Conservation (phyloP, 2,888 invertebrate species). For the Apamea monoglypha region DNA sequence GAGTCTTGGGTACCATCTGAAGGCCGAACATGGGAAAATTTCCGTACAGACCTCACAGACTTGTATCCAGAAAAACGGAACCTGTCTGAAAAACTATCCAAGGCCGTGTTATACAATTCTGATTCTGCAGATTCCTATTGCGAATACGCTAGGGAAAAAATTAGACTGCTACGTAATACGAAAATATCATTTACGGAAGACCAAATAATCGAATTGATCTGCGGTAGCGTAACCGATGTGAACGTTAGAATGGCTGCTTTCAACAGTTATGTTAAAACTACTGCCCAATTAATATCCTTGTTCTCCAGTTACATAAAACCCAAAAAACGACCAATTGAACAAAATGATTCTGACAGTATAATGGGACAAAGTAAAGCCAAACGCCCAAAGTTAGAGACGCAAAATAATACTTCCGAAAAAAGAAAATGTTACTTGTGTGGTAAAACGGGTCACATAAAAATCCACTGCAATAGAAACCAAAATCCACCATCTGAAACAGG, state of each 20-base stretch:
- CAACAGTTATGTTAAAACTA: background rate
- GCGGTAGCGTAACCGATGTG: conserved; percentile 9
- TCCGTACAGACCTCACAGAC: background rate
- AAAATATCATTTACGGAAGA: background rate
- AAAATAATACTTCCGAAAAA: conserved; percentile 6
- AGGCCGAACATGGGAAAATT: conserved; percentile 4
- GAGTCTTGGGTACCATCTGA: conserved; percentile 1
- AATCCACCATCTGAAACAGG: background rate
- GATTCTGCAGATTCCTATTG: conserved; percentile 15
- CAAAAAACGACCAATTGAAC: background rate
- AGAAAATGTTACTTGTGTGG: background rate
- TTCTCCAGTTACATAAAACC: conserved; percentile 2
- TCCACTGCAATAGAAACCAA: background rate
- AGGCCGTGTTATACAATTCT: conserved; percentile 9
- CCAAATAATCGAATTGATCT: conserved; percentile 3
- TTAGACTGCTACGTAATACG: background rate
- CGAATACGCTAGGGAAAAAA: conserved; percentile 1
- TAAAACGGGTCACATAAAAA: background rate
- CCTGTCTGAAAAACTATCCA: conserved; percentile 5
- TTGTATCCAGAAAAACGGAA: conserved; percentile 12
- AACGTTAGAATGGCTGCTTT: conserved; percentile 17
- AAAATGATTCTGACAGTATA: background rate
- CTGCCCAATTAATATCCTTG: background rate
- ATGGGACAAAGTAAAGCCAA: background rate
- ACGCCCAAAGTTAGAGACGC: background rate